Evolutionary conservation across 2,888 invertebrate genomes (phyloP), one percentile per base, ranked within the genome.

Genomic region (Sinelater perroti): DNA sequence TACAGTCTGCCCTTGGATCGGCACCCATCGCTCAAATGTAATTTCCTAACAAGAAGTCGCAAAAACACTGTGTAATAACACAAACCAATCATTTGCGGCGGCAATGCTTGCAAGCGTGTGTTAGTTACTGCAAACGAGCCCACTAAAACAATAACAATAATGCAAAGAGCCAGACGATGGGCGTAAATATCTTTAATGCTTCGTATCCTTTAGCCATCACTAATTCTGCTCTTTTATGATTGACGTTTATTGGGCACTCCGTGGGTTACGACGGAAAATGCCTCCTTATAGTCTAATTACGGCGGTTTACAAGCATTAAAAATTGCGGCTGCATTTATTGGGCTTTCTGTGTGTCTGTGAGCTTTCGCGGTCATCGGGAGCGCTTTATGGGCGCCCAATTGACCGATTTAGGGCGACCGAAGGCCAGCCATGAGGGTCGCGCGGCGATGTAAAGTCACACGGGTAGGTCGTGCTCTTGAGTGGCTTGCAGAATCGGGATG

Each of bases 371-470:
- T 7, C 7, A 21, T 38, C 10, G n/a, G 21, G 7, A 13, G 20
- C 11, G 13, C 24, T 53, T 53, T 45, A 44, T 53, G 36, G 35
- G 16, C 42, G 44, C 33, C 53, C 16, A 53, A 45, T 45, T 44
- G 44, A 35, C 45, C 53, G 53, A 53, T 53, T 33, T 17, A 45
- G 45, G 42, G 24, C 44, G 36, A 17, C 8, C 13, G 17, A 28
- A 42, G 53, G 53, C 18, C 45, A 35, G 33, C 45, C 45, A 24
- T 35, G 45, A 33, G 44, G 45, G 44, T n/a, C n/a, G n/a, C 33
- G 44, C 44, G 35, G 35, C 18, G 26, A 26, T 53, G 53, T 53
- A 33, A 45, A 33, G 8, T n/a, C n/a, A n/a, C n/a, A n/a, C 16
- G 20, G 44, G 21, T 33, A 31, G 10, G 14, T 21, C 28, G 17